Evolutionary conservation across 2,797 vertebrate genomes (phyloP).

Genomic region (Alfaro cultratus): DNA sequence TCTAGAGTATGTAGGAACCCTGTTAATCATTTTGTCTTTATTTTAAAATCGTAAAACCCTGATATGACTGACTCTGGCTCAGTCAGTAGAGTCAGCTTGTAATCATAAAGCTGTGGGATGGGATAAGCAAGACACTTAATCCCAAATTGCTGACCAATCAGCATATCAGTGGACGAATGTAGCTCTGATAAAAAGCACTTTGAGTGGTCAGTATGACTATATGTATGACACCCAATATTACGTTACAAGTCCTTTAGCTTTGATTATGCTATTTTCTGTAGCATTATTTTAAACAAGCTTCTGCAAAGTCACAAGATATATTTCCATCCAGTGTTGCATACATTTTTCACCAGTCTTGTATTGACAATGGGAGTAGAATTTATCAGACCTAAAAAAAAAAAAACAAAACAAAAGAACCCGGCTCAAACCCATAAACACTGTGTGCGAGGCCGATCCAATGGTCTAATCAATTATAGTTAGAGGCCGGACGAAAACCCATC

Average conservation of each 20-base stretch:
- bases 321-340: neutral
- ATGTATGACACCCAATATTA: neutral
- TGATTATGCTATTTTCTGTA: neutral
- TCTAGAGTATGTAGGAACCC: neutral
- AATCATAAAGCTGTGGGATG: neutral
- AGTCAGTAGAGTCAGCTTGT: neutral
- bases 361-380: neutral
- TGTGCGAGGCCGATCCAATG: neutral
- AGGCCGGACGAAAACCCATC: neutral
- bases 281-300: neutral
- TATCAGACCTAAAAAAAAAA: too few species aligned
- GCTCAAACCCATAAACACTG: too few species aligned
- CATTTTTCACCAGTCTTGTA: neutral
- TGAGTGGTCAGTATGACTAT: too few species aligned
- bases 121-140: neutral
- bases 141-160: neutral
- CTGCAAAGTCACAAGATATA: neutral
- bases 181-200: neutral
- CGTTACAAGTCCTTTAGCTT: neutral
- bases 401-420: too few species aligned
- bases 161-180: neutral
- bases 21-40: neutral
- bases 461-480: neutral
- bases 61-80: neutral
- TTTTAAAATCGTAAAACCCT: neutral